A percentile compares a stretch with the other conserved stretches of the same genome.
phyloP scores from a whole-genome alignment of 2,888 invertebrate species.

The Euclidia mi region DNA sequence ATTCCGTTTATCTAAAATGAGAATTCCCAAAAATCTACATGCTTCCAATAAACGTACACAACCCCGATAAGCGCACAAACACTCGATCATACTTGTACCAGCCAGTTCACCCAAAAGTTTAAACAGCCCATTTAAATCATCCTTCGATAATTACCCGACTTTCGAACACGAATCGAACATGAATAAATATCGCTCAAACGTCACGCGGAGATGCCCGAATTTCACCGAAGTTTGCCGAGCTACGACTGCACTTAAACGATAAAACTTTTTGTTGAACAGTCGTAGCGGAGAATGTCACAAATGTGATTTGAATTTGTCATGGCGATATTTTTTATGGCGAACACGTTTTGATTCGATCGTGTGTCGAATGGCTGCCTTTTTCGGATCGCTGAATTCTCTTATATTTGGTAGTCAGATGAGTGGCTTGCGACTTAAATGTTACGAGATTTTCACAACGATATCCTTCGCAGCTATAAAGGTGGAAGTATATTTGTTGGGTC shows the following conservation, averaged over 20 bases:
- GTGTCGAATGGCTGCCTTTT: constrained; percentile 40
- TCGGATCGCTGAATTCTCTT: constrained; percentile 26
- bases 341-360: constrained; percentile 51
- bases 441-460: too few species aligned
- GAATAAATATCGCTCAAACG: constrained; percentile 32
- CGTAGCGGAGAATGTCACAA: constrained; percentile 47
- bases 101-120: constrained; percentile 11
- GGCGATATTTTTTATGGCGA: constrained; percentile 51
- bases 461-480: too few species aligned
- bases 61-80: constrained; percentile 3
- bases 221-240: constrained; percentile 28
- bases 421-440: constrained; percentile 1
- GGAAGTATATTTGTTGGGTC: too few species aligned
- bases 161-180: constrained; percentile 27
- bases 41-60: neutral
- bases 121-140: constrained; percentile 19
- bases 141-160: constrained; percentile 25
- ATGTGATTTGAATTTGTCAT: constrained; percentile 61
- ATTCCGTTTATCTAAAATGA: too few species aligned
- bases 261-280: constrained; percentile 46
- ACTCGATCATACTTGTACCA: constrained; percentile 10
- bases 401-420: constrained; percentile 20
- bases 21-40: too few species aligned
- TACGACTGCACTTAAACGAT: constrained; percentile 50
- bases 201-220: constrained; percentile 30